Percentiles rank a stretch among this genome's conserved stretches.
Conservation (phyloP, 2,797 vertebrate species). For the Labroides dimidiatus region DNA sequence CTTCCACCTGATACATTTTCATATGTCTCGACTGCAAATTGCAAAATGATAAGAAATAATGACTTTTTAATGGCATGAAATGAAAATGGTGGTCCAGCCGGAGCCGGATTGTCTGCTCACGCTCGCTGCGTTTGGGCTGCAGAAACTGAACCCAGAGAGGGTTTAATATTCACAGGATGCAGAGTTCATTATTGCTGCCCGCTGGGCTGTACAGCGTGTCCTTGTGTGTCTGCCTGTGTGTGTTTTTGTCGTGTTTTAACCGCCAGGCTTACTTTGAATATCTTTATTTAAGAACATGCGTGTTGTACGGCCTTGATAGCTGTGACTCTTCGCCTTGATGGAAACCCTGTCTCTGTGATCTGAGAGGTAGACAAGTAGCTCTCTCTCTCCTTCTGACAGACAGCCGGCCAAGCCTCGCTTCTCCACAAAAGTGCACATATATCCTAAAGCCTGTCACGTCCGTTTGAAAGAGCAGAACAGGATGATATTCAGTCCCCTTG, state of each 20-base stretch:
- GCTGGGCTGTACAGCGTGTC: background rate
- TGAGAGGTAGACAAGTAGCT: slow-evolving; percentile 50
- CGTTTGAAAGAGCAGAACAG: slow-evolving; percentile 40
- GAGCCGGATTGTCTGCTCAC: background rate
- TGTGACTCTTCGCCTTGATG: slow-evolving; percentile 48
- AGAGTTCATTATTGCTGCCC: slow-evolving; percentile 2
- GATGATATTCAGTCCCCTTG: slow-evolving; percentile 44
- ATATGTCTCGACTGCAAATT: slow-evolving; percentile 12
- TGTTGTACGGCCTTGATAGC: slow-evolving; percentile 20
- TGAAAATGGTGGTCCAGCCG: slow-evolving; percentile 9
- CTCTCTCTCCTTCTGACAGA: slow-evolving; percentile 61
- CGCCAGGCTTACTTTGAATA: slow-evolving; percentile 19
- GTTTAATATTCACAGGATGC: background rate
- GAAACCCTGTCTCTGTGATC: slow-evolving; percentile 22
- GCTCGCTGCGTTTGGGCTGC: background rate
- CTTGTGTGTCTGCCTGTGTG: background rate
- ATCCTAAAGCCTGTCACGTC: slow-evolving; percentile 57
- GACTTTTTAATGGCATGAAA: slow-evolving; percentile 20
- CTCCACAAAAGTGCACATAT: slow-evolving; percentile 41
- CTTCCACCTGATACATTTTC: slow-evolving; percentile 7
- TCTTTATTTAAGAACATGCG: slow-evolving; percentile 7
- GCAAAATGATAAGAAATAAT: slow-evolving; percentile 3
- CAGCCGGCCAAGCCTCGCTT: slow-evolving; percentile 48
- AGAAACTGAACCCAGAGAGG: background rate
- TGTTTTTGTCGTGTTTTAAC: slow-evolving; percentile 20